A percentile compares a stretch with the other conserved stretches of the same genome.
Conservation (phyloP, 2,113 vertebrate species). For the Anoplopoma fimbria region DNA sequence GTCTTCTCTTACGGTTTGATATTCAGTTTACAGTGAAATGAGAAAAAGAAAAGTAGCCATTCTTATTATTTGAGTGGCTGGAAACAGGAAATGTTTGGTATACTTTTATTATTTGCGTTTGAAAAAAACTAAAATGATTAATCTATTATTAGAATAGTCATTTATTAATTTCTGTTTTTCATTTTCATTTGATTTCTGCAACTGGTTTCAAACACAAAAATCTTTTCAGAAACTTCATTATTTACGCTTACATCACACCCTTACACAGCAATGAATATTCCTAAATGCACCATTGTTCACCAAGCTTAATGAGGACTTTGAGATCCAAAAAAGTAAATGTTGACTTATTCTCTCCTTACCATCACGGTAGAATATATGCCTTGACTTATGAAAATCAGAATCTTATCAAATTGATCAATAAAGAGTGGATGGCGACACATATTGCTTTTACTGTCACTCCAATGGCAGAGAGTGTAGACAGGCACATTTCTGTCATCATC, state of each 20-base stretch:
- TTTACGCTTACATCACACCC: not conserved
- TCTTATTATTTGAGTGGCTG: not conserved
- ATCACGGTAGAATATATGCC: not conserved
- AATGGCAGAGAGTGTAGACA: constrained; percentile 1
- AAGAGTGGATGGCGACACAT: not conserved
- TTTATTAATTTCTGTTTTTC: not conserved
- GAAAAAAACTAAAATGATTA: not conserved
- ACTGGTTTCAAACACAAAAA: not conserved
- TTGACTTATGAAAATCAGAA: not conserved
- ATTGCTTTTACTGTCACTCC: constrained; percentile 11
- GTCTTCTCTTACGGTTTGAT: not conserved
- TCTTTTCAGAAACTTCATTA: not conserved
- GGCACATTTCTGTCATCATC: constrained; percentile 41
- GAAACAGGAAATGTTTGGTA: not conserved
- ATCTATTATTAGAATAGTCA: not conserved
- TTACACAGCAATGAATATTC: not conserved
- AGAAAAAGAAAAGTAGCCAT: not conserved
- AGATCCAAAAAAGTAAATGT: not conserved
- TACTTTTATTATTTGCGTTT: not conserved
- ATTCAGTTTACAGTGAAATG: not conserved
- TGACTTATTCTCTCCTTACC: not conserved
- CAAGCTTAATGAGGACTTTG: not conserved
- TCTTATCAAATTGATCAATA: not conserved
- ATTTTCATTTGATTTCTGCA: not conserved
- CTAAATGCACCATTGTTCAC: not conserved